Evolutionary conservation across 2,797 vertebrate species (phyloP).

Genomic region (Chanos chanos): DNA sequence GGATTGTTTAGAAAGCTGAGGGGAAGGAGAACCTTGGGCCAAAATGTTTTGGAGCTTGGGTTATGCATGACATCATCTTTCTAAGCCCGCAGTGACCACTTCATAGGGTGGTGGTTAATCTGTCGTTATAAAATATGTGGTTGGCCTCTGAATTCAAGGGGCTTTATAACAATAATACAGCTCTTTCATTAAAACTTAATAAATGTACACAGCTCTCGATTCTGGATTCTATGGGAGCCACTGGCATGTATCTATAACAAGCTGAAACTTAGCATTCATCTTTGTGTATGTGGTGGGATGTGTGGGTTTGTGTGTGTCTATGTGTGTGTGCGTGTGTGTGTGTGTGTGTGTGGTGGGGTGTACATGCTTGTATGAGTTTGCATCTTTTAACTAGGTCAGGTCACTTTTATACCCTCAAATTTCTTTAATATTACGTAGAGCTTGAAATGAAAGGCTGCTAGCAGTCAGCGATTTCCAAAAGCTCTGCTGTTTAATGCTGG

Average conservation of each 20-base stretch:
- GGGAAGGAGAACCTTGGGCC: constrained; percentile 18
- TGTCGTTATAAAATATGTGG: constrained; percentile 53
- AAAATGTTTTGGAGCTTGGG: constrained; percentile 36
- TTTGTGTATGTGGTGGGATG: constrained; percentile 9
- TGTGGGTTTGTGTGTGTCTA: neutral
- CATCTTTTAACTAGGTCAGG: no score
- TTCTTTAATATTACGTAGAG: no score
- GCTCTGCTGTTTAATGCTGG: no score
- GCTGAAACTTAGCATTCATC: neutral
- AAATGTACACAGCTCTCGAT: no score
- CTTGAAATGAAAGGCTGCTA: no score
- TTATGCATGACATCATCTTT: constrained; percentile 58
- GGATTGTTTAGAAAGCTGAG: constrained; percentile 21
- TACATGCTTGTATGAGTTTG: constrained; percentile 29
- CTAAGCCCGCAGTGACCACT: constrained; percentile 51
- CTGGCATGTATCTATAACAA: constrained; percentile 17
- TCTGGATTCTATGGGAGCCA: no score
- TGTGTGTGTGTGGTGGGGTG: neutral
- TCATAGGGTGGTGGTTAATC: constrained; percentile 43
- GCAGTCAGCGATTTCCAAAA: no score
- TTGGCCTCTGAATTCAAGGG: constrained; percentile 48
- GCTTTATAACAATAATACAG: constrained; percentile 36
- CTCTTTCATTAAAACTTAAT: constrained; percentile 52
- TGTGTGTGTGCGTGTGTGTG: neutral
- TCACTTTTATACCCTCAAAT: no score